Evolutionary conservation across 2,113 vertebrate species (phyloP).

Genomic region (Sinocyclocheilus anshuiensis): DNA sequence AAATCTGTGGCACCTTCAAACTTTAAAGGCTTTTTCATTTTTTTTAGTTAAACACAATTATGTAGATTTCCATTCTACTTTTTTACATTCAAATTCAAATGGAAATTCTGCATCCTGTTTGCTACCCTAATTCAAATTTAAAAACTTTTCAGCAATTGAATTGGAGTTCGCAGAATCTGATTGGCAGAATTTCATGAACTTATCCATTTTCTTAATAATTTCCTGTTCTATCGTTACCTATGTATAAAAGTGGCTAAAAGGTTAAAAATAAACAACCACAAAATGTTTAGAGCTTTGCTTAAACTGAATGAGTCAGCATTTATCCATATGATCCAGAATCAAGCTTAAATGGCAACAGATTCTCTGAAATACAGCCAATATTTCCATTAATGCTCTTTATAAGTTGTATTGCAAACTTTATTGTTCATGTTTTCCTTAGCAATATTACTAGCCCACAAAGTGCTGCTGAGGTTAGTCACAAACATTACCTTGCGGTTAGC

Average conservation of each 20-base stretch:
- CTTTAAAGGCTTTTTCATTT: background rate
- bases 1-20: background rate
- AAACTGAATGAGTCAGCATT: background rate
- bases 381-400: background rate
- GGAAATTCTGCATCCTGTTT: background rate
- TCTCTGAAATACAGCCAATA: background rate
- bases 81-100: background rate
- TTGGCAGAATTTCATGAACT: background rate
- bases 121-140: background rate
- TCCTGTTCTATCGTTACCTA: background rate
- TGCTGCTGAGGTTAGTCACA: constrained; percentile 26
- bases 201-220: background rate
- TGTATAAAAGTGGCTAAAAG: background rate
- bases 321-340: background rate
- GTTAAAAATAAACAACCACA: background rate
- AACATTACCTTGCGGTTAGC: constrained; percentile 33
- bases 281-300: background rate
- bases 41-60: background rate
- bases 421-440: background rate
- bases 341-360: background rate
- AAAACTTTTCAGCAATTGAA: background rate
- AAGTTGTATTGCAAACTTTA: background rate
- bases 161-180: background rate
- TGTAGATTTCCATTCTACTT: background rate
- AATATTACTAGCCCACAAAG: background rate